Evolutionary conservation across 2,113 vertebrate species (phyloP).

Genomic region (Aythya baeri): DNA sequence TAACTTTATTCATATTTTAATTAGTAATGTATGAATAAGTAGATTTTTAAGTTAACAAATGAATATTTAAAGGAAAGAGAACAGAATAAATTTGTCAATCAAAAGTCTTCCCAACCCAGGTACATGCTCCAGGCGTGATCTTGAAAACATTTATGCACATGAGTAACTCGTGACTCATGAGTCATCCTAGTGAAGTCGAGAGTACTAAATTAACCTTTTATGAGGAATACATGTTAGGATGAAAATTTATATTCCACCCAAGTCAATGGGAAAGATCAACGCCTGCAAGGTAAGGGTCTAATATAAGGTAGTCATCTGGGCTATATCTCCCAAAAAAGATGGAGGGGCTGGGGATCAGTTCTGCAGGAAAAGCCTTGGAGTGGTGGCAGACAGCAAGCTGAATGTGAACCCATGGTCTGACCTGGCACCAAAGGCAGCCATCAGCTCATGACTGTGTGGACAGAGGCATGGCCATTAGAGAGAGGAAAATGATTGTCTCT

Average conservation of each 20-base stretch:
- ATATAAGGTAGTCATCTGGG: not conserved
- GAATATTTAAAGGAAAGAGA: slow-evolving; percentile 64
- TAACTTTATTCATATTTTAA: slow-evolving; percentile 71
- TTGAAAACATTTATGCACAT: slow-evolving; percentile 64
- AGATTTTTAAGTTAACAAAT: slow-evolving; percentile 66
- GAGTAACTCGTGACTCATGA: slow-evolving; percentile 48
- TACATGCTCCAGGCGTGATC: slow-evolving; percentile 56
- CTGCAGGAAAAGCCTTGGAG: not conserved
- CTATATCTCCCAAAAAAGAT: not conserved
- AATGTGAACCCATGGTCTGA: fast-evolving
- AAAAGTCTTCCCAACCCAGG: slow-evolving; percentile 54
- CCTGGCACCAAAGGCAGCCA: not conserved
- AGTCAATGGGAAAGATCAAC: not conserved
- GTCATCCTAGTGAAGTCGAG: slow-evolving; percentile 36
- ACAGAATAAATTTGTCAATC: slow-evolving; percentile 71
- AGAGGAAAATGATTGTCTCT: not conserved
- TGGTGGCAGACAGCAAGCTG: not conserved
- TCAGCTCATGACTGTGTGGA: not conserved
- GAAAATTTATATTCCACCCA: not conserved
- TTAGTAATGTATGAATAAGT: slow-evolving; percentile 67
- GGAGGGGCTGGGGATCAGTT: not conserved
- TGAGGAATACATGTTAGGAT: not conserved
- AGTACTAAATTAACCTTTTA: slow-evolving; percentile 32
- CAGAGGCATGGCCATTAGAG: not conserved
- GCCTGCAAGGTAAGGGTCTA: not conserved